A percentile compares a stretch with the other conserved stretches of the same genome.
phyloP scores from a whole-genome alignment of 2,113 vertebrate species.

The Pogonocichla stellata region DNA sequence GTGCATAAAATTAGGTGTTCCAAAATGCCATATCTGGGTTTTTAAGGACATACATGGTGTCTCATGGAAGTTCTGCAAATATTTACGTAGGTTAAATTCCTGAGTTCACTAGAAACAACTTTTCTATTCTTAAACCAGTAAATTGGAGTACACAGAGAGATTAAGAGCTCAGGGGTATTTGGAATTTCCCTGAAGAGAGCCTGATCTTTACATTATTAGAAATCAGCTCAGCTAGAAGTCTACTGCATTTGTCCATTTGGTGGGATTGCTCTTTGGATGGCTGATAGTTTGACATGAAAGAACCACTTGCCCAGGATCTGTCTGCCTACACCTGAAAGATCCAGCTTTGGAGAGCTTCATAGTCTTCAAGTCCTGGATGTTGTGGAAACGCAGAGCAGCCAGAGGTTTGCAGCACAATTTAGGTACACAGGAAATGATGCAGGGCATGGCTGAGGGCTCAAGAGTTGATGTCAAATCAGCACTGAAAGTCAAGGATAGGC shows the following conservation, averaged over 20 bases:
- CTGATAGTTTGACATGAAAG: not conserved
- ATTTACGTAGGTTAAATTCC: not conserved
- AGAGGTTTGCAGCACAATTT: not conserved
- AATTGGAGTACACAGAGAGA: not conserved
- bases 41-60: not conserved
- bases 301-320: not conserved
- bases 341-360: not conserved
- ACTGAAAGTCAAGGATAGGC: not conserved
- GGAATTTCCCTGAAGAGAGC: not conserved
- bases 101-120: not conserved
- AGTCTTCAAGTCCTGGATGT: not conserved
- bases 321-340: not conserved
- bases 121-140: not conserved
- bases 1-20: not conserved
- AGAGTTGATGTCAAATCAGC: not conserved
- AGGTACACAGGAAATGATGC: not conserved
- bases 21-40: not conserved
- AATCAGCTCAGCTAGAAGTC: not conserved
- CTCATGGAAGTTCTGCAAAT: not conserved
- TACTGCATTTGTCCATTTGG: not conserved
- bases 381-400: not conserved
- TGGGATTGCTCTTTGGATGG: not conserved
- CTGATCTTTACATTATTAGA: not conserved
- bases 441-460: rapidly evolving
- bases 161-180: not conserved